Conservation (phyloP, 2,888 invertebrate genomes). For the Yponomeuta plumbellus region DNA sequence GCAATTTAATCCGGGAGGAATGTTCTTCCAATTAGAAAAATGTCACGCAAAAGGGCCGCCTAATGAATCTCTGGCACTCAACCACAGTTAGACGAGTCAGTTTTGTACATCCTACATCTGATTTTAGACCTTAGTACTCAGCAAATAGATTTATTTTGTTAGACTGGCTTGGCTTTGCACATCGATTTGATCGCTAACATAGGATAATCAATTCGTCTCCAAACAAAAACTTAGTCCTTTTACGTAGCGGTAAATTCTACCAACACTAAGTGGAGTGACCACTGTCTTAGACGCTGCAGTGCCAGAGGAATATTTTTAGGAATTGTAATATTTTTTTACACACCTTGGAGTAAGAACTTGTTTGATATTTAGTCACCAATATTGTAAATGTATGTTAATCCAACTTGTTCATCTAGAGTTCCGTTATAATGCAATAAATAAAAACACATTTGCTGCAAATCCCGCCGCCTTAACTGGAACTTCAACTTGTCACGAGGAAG, state of each 20-base stretch:
- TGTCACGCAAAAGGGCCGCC: conserved; percentile 20
- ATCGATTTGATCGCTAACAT: too few species aligned
- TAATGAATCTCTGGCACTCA: conserved; percentile 10
- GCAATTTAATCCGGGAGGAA: conserved; percentile 13
- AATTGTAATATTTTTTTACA: too few species aligned
- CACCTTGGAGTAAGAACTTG: too few species aligned
- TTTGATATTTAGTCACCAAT: too few species aligned
- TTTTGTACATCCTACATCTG: background rate
- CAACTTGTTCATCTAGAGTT: conserved; percentile 1
- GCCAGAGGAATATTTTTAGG: too few species aligned
- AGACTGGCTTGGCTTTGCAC: too few species aligned
- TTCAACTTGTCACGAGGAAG: conserved; percentile 4
- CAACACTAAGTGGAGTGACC: too few species aligned
- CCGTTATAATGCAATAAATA: conserved; percentile 5
- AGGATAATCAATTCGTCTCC: too few species aligned
- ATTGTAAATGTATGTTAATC: background rate
- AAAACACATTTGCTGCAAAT: background rate
- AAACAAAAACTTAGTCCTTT: too few species aligned
- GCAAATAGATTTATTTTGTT: background rate
- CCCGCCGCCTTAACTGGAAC: conserved; percentile 4
- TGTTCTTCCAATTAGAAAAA: conserved; percentile 21
- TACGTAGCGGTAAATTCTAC: too few species aligned
- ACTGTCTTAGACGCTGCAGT: too few species aligned
- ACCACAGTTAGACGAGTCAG: conserved; percentile 6
- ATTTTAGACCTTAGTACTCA: background rate